phyloP scores from a whole-genome alignment of 2,797 vertebrate genomes.

The Enteromius paludinosus region DNA sequence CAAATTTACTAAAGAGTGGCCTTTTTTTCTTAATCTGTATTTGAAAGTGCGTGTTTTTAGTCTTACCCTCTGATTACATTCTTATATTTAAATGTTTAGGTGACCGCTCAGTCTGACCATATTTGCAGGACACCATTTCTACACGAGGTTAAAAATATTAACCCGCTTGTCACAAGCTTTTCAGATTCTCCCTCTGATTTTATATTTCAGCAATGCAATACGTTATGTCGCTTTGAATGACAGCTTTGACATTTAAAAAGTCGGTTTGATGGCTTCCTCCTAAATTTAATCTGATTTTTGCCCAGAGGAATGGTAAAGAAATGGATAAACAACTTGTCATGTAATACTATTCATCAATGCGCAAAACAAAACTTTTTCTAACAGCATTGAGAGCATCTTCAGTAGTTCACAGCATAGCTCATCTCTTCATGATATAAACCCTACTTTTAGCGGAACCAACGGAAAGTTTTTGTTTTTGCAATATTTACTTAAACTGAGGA shows the following conservation, averaged over 20 bases:
- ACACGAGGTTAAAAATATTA: not conserved
- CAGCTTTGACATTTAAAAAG: constrained; percentile 14
- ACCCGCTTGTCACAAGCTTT: not conserved
- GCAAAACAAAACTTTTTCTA: not conserved
- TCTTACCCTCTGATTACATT: too few species aligned
- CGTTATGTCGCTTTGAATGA: constrained; percentile 23
- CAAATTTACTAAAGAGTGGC: not conserved
- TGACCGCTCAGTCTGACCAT: too few species aligned
- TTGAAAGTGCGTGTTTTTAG: too few species aligned
- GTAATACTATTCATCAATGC: not conserved
- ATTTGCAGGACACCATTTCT: too few species aligned
- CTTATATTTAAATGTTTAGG: not conserved
- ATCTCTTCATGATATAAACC: not conserved
- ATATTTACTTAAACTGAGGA: not conserved
- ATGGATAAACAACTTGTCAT: not conserved
- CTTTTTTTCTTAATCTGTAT: not conserved
- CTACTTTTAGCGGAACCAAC: not conserved
- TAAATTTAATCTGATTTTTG: constrained; percentile 24
- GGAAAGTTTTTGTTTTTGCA: not conserved
- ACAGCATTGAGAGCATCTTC: not conserved
- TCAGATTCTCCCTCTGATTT: not conserved
- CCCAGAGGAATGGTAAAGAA: not conserved
- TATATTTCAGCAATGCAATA: constrained; percentile 21
- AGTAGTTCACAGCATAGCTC: not conserved
- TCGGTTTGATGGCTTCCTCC: constrained; percentile 31